Evolutionary conservation across 2,113 vertebrate genomes (phyloP).

Genomic region (Syngnathus floridae): DNA sequence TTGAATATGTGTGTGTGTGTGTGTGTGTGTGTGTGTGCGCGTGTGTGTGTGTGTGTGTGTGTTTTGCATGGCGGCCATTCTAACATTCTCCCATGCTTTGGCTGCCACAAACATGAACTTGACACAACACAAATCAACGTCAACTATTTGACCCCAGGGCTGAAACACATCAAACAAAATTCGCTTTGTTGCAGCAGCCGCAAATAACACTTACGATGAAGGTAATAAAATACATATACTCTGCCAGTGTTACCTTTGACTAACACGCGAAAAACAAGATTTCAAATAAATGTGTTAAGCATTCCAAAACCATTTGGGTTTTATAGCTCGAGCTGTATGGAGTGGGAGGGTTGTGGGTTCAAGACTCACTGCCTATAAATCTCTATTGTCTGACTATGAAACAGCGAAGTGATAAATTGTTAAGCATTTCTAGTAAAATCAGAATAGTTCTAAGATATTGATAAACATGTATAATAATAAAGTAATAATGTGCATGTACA

Average conservation of each 20-base stretch:
- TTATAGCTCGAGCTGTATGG: background rate
- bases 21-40: background rate
- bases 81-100: background rate
- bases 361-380: background rate
- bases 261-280: background rate
- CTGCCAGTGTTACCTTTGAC: background rate
- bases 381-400: background rate
- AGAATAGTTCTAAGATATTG: background rate
- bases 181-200: background rate
- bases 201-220: background rate
- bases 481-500: too few relatives aligned
- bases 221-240: background rate
- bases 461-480: too few relatives aligned
- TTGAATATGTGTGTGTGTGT: background rate
- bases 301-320: background rate
- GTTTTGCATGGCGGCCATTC: background rate
- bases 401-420: background rate
- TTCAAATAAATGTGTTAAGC: background rate
- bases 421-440: background rate
- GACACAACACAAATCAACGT: constrained; percentile 4
- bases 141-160: background rate
- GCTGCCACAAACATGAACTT: background rate
- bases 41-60: background rate
- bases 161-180: background rate
- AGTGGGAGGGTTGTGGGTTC: background rate